phyloP scores from a whole-genome alignment of 2,888 invertebrate species.

The Euzetes globulus region DNA sequence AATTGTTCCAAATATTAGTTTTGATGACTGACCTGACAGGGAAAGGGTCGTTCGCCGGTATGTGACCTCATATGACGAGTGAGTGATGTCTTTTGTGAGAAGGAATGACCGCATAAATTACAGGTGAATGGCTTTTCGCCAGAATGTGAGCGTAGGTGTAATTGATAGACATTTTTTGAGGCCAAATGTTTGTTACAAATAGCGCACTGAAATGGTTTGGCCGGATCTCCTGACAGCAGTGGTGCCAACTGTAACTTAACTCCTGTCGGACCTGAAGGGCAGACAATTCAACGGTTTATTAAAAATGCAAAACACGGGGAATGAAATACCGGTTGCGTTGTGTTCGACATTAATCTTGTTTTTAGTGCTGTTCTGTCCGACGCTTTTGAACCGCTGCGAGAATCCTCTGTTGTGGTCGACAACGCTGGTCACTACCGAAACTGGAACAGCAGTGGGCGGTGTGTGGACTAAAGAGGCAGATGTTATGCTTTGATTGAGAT shows the following conservation, averaged over 20 bases:
- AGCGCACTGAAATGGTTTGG: constrained; percentile 42
- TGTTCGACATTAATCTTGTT: neutral
- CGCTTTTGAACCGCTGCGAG: neutral
- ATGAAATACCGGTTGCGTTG: constrained; percentile 5
- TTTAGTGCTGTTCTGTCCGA: constrained; percentile 6
- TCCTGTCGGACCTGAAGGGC: neutral
- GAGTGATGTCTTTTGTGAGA: constrained; percentile 68
- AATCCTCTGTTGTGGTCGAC: constrained; percentile 8
- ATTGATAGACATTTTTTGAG: constrained; percentile 42
- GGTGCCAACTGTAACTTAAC: constrained; percentile 38
- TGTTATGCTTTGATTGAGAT: constrained; percentile 22
- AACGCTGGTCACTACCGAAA: constrained; percentile 28
- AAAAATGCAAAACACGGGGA: neutral
- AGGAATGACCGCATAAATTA: constrained; percentile 63
- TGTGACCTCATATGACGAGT: constrained; percentile 59
- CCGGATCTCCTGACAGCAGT: constrained; percentile 41
- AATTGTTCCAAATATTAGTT: no score
- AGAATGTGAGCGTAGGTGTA: constrained; percentile 62
- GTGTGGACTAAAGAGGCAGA: constrained; percentile 16
- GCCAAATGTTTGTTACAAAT: constrained; percentile 42
- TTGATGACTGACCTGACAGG: constrained; percentile 42
- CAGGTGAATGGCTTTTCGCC: constrained; percentile 64
- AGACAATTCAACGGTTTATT: neutral
- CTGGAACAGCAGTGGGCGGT: constrained; percentile 31
- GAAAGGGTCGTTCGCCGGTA: constrained; percentile 45